A percentile compares a stretch with the other conserved stretches of the same genome.
phyloP scores from a whole-genome alignment of 2,888 invertebrate genomes.

The Balanococcus diminutus region DNA sequence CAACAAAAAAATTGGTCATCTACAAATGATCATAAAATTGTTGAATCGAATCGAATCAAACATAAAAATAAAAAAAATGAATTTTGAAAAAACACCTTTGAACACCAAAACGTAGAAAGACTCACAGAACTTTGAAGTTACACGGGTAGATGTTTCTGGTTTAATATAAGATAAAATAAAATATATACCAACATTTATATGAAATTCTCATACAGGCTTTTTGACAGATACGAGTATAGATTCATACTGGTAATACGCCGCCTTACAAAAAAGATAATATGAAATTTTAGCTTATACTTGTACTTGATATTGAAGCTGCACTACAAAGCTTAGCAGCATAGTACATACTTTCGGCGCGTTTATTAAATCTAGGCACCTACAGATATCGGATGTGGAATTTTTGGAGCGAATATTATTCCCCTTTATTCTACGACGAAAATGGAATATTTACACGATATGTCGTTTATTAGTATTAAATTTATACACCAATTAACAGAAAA shows the following conservation, averaged over 20 bases:
- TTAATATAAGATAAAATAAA: background rate
- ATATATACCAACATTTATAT: background rate
- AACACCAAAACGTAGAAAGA: background rate
- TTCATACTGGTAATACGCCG: background rate
- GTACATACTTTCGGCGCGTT: background rate
- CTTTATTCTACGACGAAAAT: background rate
- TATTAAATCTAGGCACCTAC: background rate
- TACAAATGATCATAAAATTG: too few relatives aligned
- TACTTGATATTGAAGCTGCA: background rate
- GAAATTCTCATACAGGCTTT: background rate
- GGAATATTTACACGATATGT: background rate
- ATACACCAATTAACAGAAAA: background rate
- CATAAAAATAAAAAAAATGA: too few relatives aligned
- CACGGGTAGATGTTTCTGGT: background rate
- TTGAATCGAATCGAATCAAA: too few relatives aligned
- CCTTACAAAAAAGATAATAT: background rate
- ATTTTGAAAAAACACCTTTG: too few relatives aligned
- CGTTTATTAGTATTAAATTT: background rate
- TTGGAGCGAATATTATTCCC: background rate
- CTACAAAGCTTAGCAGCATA: background rate
- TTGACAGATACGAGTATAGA: background rate
- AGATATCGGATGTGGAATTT: background rate
- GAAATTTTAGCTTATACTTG: background rate
- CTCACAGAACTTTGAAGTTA: background rate
- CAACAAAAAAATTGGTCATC: too few relatives aligned